Base-by-base conservation (phyloP, 1,140 invertebrate genomes). In the Anthonomus grandis region DNA sequence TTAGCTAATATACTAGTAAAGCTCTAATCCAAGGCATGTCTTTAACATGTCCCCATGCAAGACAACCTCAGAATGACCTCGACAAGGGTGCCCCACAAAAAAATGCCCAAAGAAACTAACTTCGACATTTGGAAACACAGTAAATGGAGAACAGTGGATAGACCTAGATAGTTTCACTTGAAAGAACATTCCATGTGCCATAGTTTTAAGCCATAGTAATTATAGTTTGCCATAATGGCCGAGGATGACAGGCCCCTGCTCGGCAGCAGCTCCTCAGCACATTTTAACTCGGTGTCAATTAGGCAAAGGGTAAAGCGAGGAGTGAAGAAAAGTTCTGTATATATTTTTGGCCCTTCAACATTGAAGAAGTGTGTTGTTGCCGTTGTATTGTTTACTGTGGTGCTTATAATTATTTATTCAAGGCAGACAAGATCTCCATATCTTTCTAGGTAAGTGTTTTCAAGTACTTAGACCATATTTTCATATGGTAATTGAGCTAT, bases 61-160 rank as follows among this genome's bases (percentile, higher is more conserved):
- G 58, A 46, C 48, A 50, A 36, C 46, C 51, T 51, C 31, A 59
- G 51, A 22, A 64, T 63, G 51, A 50, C 27, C 34, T 19, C 24
- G 15, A 31, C 38, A 34, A 44, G 41, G 50, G 55, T 17, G 41
- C 38, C 45, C 21, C 19, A 21, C 23, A 51, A 39, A 51, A 64
- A 63, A 59, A 64, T 68, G 66, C 60, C 57, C 59, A 63, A 42
- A 52, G 25, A 45, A 13, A 60, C 39, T 62, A 63, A 68, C 39
- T 65, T 70, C 17, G 66, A 68, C 63, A 66, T 65, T 62, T 70
- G 70, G 66, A 70, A 70, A 47, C 70, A 71, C 39, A 69, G 65
- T 60, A 71, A 71, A 71, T 71, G 70, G 70, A 67, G 68, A 65
- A 66, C 62, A 59, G 31, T 66, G 61, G 59, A 69, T 52, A 62